Conservation (phyloP, 2,888 invertebrate genomes). For the Branchinecta sandiegonensis region DNA sequence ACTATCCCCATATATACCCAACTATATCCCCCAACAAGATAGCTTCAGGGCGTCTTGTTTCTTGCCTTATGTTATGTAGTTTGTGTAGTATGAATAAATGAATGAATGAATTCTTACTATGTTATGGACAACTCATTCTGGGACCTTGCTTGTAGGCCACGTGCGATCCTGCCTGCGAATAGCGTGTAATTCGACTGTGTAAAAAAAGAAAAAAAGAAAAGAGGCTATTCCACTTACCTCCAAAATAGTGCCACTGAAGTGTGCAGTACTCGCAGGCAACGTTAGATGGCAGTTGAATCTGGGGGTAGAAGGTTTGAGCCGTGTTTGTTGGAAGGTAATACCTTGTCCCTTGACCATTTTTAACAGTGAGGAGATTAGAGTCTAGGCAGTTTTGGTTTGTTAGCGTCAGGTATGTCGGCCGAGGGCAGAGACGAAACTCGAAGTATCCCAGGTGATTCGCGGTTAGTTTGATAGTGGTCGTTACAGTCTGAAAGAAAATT, state of each 20-base stretch:
- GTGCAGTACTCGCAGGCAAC: constrained; percentile 43
- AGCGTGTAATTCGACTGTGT: too few species aligned
- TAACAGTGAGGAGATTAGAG: constrained; percentile 33
- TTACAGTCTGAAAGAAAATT: constrained; percentile 17
- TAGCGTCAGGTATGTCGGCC: constrained; percentile 27
- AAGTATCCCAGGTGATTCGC: constrained; percentile 34
- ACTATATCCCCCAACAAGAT: too few species aligned
- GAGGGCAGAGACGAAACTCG: constrained; percentile 28
- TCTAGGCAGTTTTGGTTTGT: constrained; percentile 43
- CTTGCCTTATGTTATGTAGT: too few species aligned
- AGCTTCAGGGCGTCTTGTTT: too few species aligned
- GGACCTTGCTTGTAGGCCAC: too few species aligned
- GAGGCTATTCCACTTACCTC: constrained; percentile 31
- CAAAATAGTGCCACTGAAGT: constrained; percentile 42
- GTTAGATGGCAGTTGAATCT: constrained; percentile 35
- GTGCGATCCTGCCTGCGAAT: too few species aligned
- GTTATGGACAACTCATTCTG: too few species aligned
- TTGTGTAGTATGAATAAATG: too few species aligned
- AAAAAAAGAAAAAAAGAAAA: too few species aligned
- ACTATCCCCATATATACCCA: too few species aligned
- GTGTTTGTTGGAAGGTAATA: constrained; percentile 29
- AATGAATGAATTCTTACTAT: too few species aligned
- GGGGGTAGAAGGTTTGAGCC: constrained; percentile 29
- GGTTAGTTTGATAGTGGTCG: constrained; percentile 32
- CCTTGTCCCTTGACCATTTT: constrained; percentile 31